phyloP scores from a whole-genome alignment of 1,140 invertebrate species.

The Maconellicoccus hirsutus region DNA sequence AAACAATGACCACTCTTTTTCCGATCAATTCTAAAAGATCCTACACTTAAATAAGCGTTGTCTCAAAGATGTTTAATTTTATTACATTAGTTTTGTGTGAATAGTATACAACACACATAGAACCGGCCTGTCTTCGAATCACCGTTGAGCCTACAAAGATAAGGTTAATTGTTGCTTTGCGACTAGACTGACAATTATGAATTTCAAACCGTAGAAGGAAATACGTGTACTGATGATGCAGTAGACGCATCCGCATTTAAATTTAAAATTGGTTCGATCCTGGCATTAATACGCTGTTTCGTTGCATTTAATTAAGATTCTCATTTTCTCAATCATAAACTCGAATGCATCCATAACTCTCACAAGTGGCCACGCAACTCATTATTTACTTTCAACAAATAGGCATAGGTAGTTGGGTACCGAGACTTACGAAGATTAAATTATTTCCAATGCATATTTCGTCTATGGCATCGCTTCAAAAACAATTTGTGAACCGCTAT shows the following conservation, averaged over 20 bases:
- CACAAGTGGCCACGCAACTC: neutral
- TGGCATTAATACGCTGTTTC: neutral
- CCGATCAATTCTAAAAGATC: slow-evolving; percentile 16
- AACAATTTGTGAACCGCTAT: no score
- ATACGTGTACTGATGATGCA: slow-evolving; percentile 12
- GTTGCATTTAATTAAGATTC: slow-evolving; percentile 9
- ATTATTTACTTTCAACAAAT: neutral
- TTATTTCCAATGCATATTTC: neutral
- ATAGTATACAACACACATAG: neutral
- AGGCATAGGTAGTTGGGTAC: no score
- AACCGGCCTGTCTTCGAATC: slow-evolving; percentile 12
- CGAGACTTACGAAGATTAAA: neutral
- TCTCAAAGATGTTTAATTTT: slow-evolving; percentile 17
- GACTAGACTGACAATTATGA: slow-evolving; percentile 14
- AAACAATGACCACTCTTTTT: slow-evolving; percentile 13
- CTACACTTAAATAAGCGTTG: slow-evolving; percentile 5
- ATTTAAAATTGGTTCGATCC: slow-evolving; percentile 8
- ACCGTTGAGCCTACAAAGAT: slow-evolving; percentile 1
- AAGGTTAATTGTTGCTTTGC: slow-evolving; percentile 16
- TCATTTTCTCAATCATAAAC: neutral
- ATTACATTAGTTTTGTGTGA: slow-evolving; percentile 20
- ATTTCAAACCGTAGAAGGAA: slow-evolving; percentile 21
- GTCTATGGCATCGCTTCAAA: no score
- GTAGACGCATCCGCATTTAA: slow-evolving; percentile 6
- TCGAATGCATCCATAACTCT: neutral